Evolutionary conservation across 2,888 invertebrate genomes (phyloP).

Genomic region (Clanis bilineata): DNA sequence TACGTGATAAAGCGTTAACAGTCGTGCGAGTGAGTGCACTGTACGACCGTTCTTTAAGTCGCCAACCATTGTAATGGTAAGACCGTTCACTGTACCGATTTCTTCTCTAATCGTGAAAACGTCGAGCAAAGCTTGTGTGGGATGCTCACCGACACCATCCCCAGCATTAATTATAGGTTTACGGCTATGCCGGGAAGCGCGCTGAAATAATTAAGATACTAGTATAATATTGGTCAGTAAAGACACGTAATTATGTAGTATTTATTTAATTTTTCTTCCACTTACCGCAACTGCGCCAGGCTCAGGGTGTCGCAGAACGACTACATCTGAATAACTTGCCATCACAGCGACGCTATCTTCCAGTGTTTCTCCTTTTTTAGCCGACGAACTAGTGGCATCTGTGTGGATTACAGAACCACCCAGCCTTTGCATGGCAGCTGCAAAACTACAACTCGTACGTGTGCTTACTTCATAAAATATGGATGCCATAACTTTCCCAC

Average conservation of each 20-base stretch:
- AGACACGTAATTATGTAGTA: not conserved
- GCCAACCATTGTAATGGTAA: constrained; percentile 98
- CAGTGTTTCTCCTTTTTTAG: constrained; percentile 97
- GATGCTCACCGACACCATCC: constrained; percentile 98
- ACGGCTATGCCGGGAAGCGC: constrained; percentile 90
- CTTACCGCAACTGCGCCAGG: constrained; percentile 94
- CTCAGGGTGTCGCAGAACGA: constrained; percentile 96
- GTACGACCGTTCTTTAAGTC: constrained; percentile 99
- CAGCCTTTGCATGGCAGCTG: constrained; percentile 97
- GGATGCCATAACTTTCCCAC: constrained; percentile 96
- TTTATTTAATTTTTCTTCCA: constrained; percentile 28
- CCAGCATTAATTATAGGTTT: constrained; percentile 99
- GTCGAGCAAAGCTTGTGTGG: constrained; percentile 98
- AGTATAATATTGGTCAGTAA: too few relatives aligned
- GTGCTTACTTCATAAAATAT: constrained; percentile 99
- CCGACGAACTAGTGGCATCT: constrained; percentile 95
- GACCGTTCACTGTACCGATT: constrained; percentile 98
- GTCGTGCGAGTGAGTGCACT: constrained; percentile 97
- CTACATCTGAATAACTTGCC: constrained; percentile 96
- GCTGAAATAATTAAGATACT: constrained; percentile 80
- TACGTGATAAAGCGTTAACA: constrained; percentile 96
- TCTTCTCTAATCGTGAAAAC: constrained; percentile 99
- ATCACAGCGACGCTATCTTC: constrained; percentile 93
- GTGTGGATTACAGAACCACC: constrained; percentile 96
- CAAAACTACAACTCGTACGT: constrained; percentile 97